Base-by-base conservation (phyloP, 1,140 invertebrate species). In the Penaeus indicus region DNA sequence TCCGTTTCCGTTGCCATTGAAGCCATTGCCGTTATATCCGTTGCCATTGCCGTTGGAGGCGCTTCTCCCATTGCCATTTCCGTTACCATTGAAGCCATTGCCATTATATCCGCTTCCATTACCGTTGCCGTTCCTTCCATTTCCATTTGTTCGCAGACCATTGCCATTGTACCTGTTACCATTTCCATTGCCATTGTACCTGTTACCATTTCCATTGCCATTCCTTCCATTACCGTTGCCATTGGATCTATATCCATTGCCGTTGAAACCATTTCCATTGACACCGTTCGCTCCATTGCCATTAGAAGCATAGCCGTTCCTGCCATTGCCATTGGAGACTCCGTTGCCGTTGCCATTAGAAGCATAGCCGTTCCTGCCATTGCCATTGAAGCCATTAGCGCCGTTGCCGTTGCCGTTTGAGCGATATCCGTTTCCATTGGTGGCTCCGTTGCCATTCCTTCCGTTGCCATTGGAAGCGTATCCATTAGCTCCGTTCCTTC, bases 231-330 rank as follows among this genome's bases (percentile, higher is more conserved):
- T 72, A 0, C 72, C 72, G 16, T 75, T 75, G 0, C 72, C 27
- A 32, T 75, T 75, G 25, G 11, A 27, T 25, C 67, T 22, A n/a
- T 22, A 3, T 0, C 69, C 69, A 27, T 75, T 32, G 19, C 69
- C 69, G 21, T n/a, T 22, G 8, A 21, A 21, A 7, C 72, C 72
- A 27, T 75, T 75, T 0, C 54, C 54, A 16, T 54, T 54, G 1
- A 11, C 8, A 11, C 54, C 72, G 10, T 75, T 75, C 27, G 21
- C 0, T 16, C 72, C 72, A 5, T 75, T 75, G 22, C 72, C 72
- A 75, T 75, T 75, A 10, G 27, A 4, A 75, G 27, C 42, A 38
- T 75, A 75, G 27, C 72, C 72, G n/a, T 75, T 75, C n/a, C 72
- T 32, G 18, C 72, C 72, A 32, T 75, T 75, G 25, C 72, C 72